Base-by-base conservation (phyloP, 1,140 invertebrate species). In the Triops longicaudatus region DNA sequence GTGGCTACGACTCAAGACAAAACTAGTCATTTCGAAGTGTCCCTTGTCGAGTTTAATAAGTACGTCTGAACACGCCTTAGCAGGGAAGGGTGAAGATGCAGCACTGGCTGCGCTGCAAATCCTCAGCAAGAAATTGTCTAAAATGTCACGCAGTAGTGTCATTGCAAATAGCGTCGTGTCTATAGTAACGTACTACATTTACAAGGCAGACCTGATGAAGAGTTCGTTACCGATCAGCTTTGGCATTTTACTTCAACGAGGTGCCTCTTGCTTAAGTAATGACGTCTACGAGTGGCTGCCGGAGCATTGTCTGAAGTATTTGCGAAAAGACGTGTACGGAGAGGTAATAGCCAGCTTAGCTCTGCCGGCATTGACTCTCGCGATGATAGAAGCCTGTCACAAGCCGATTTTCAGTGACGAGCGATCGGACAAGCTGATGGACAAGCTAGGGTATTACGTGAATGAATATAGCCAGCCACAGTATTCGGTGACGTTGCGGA, bases 151-250 rank as follows among this genome's bases (percentile, higher is more conserved):
- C 37, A 73, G 63, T 73, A 77, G 76, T 26, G 41, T 77, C 3
- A n/a, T 77, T 3, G 71, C 41, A 0, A 77, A 77, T n/a, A 37
- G 26, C 22, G 26, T 77, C 28, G 27, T 72, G 28, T 27, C 63
- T 1, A 73, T 77, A 26, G 72, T 77, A 2, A 73, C 71, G 27
- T 77, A 74, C 72, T 77, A 77, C 22, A 77, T 73, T 14, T 26
- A 6, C 22, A 41, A 77, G 6, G 41, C 11, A 17, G 14, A 42
- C 10, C 17, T 42, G 31, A 73, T 17, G 41, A 41, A 26, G 37
- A 43, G 26, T 41, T 42, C 73, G 14, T 42, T 77, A 27, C 76
- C 76, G 4, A 28, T 26, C 7, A 73, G 76, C 72, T 26, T 77
- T 11, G 72, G 73, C 2, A 73, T 72, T n/a, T 37, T 77, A 14